Percentiles rank a stretch among this genome's conserved stretches.
Conservation (phyloP, 1,140 invertebrate species). For the Battus philenor region DNA sequence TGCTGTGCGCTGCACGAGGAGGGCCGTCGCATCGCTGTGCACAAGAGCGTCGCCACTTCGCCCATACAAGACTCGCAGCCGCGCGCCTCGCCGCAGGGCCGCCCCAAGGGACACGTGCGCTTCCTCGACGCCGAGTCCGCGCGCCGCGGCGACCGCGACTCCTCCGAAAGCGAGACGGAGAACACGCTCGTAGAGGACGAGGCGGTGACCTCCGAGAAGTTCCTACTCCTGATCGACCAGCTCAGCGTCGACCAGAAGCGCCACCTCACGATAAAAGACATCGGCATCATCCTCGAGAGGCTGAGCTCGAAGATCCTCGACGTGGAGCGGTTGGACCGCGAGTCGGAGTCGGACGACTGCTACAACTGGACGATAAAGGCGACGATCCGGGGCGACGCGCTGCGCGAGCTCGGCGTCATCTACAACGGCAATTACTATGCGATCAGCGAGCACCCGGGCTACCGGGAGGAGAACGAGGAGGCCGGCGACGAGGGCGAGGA, state of each 20-base stretch:
- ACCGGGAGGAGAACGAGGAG: conserved; percentile 90
- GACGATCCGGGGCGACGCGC: conserved; percentile 91
- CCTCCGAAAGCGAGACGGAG: conserved; percentile 93
- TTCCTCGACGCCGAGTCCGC: conserved; percentile 84
- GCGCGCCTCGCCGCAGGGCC: conserved; percentile 79
- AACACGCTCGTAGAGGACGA: conserved; percentile 94
- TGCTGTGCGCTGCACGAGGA: conserved; percentile 95
- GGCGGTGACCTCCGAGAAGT: conserved; percentile 91
- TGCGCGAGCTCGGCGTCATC: conserved; percentile 93
- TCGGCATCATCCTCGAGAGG: conserved; percentile 94
- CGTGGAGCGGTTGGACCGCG: conserved; percentile 92
- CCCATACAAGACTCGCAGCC: conserved; percentile 89
- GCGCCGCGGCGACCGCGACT: conserved; percentile 83
- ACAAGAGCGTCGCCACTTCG: conserved; percentile 93
- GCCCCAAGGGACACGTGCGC: conserved; percentile 81
- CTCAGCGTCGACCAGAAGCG: conserved; percentile 93
- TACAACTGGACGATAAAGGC: conserved; percentile 97
- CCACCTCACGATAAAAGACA: conserved; percentile 94
- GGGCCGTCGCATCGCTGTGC: conserved; percentile 91
- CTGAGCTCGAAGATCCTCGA: conserved; percentile 95
- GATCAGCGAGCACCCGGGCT: conserved; percentile 94
- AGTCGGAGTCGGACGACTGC: conserved; percentile 93
- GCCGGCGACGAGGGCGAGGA: conserved; percentile 87
- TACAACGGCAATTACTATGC: conserved; percentile 97
- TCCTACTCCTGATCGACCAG: conserved; percentile 94